Evolutionary conservation across 2,888 invertebrate species (phyloP).

Genomic region (Ophonus ardosiacus): DNA sequence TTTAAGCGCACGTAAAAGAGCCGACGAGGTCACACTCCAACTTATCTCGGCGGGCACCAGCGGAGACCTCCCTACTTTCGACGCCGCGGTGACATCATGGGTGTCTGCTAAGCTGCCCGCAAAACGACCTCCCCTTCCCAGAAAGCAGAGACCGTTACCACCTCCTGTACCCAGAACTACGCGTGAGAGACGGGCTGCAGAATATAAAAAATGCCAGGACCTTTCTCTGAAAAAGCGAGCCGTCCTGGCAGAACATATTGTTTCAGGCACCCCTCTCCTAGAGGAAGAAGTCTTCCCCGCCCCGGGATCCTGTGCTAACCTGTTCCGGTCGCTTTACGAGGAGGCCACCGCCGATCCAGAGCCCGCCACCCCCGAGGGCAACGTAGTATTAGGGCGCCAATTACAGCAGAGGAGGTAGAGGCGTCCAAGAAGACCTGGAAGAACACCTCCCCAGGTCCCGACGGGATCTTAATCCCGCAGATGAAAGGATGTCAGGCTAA

Average conservation of each 20-base stretch:
- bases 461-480: conserved; percentile 47
- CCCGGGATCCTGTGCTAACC: not conserved
- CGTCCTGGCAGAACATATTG: not conserved
- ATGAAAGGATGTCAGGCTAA: conserved; percentile 15
- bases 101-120: not conserved
- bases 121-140: not conserved
- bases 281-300: not conserved
- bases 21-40: no score
- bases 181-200: not conserved
- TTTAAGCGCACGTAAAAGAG: no score
- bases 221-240: not conserved
- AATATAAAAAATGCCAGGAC: no score
- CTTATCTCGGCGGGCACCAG: not conserved
- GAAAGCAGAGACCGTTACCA: no score
- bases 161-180: not conserved
- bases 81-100: not conserved
- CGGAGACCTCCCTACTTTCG: not conserved
- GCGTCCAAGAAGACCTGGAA: not conserved
- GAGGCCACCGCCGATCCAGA: not conserved
- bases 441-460: conserved; percentile 49
- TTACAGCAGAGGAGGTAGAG: not conserved
- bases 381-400: not conserved
- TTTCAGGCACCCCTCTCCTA: not conserved
- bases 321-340: not conserved
- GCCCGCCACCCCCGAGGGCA: not conserved